These are phyloP conservation scores for Drosophila mettleri DNA, from an alignment of 2,888 invertebrate species.

Conservation along the genomic window DNA sequence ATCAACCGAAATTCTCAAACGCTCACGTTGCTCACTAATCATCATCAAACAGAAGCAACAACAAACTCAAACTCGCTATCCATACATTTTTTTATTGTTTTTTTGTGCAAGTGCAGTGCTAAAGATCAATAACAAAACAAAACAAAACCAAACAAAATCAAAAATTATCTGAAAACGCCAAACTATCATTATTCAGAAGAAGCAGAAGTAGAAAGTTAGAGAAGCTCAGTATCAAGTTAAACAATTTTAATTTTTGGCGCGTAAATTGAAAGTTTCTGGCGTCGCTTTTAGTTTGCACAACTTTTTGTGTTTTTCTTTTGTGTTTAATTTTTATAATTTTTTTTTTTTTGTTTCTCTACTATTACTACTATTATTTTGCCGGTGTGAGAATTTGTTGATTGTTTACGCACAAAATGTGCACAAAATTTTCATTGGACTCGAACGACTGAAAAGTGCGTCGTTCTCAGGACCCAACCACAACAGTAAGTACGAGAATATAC, in stretches of 20 bases:
- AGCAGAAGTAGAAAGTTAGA: background rate
- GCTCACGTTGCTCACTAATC: constrained; percentile 39
- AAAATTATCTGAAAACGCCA: background rate
- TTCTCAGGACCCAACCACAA: constrained; percentile 34
- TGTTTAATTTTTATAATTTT: constrained; percentile 9
- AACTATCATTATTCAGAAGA: background rate
- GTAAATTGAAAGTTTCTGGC: constrained; percentile 11
- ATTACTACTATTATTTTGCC: constrained; percentile 31
- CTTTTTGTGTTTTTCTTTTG: constrained; percentile 19
- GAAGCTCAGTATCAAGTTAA: background rate
- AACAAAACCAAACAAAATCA: background rate
- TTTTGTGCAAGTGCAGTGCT: constrained; percentile 48
- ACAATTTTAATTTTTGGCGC: constrained; percentile 13
- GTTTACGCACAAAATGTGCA: constrained; percentile 74
- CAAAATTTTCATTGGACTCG: constrained; percentile 75
- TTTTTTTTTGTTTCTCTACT: constrained; percentile 5
- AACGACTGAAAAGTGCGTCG: constrained; percentile 78
- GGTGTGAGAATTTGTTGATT: constrained; percentile 47
- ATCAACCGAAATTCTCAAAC: constrained; percentile 25
- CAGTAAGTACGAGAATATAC: constrained; percentile 53
- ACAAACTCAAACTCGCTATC: constrained; percentile 28
- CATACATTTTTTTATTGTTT: constrained; percentile 48
- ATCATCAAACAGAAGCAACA: constrained; percentile 12
- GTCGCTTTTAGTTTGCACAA: constrained; percentile 11
- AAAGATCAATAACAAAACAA: constrained; percentile 20